Percentiles rank a stretch among this genome's conserved stretches.
Conservation (phyloP, 1,140 invertebrate genomes). For the Scaptomyza pallida region DNA sequence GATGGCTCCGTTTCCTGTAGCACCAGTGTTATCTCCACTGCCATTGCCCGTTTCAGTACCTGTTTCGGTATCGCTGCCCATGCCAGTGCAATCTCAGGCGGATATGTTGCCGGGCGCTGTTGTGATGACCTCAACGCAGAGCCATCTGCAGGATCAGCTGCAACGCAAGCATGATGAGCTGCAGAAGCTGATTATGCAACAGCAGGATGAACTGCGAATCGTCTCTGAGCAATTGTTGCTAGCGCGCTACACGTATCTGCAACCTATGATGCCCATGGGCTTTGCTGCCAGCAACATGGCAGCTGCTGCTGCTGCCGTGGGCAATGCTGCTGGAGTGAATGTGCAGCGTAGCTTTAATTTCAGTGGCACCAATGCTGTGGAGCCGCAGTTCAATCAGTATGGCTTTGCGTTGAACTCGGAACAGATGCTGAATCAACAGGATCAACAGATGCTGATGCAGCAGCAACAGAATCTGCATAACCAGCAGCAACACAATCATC, state of each 20-base stretch:
- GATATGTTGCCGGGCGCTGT: constrained; percentile 66
- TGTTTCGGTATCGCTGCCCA: constrained; percentile 68
- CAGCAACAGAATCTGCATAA: constrained; percentile 74
- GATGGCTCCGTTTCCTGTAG: constrained; percentile 82
- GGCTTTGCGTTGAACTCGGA: constrained; percentile 74
- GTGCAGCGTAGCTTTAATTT: constrained; percentile 61
- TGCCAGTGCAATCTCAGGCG: constrained; percentile 29
- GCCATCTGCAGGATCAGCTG: constrained; percentile 90
- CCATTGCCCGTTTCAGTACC: constrained; percentile 75
- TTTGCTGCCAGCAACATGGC: constrained; percentile 84
- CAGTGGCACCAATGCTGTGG: constrained; percentile 62
- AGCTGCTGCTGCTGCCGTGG: constrained; percentile 29
- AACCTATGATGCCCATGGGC: constrained; percentile 85
- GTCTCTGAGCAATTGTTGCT: constrained; percentile 94
- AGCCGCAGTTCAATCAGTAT: constrained; percentile 80
- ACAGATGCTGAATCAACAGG: constrained; percentile 71
- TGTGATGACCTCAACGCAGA: constrained; percentile 87
- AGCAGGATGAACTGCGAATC: constrained; percentile 92
- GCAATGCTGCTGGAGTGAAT: constrained; percentile 25
- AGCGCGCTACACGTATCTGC: constrained; percentile 90
- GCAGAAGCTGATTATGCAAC: constrained; percentile 92
- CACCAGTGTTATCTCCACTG: constrained; percentile 82
- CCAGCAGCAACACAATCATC: constrained; percentile 66
- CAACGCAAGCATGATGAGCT: constrained; percentile 93
- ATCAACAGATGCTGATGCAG: constrained; percentile 79